Percentiles rank a stretch among this genome's conserved stretches.
phyloP scores from a whole-genome alignment of 1,140 invertebrate genomes.

The Platorchestia sp. region DNA sequence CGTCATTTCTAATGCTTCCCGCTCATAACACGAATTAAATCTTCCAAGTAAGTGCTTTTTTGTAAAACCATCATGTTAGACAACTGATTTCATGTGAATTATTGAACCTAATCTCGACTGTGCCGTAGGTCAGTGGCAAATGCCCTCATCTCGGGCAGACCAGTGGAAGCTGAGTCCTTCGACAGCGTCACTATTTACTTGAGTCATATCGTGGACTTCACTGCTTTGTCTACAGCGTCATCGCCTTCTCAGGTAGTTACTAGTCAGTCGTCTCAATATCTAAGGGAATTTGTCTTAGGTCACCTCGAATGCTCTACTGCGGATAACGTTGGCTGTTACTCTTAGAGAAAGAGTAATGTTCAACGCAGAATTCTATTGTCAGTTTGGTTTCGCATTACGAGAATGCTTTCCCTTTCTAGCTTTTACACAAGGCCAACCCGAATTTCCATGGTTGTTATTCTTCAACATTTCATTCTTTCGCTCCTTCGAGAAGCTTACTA shows the following conservation, averaged over 20 bases:
- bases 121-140: constrained; percentile 84
- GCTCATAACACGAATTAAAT: no score
- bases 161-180: constrained; percentile 90
- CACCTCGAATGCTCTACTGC: no score
- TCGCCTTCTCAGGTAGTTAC: constrained; percentile 83
- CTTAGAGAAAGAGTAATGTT: no score
- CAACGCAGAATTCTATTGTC: no score
- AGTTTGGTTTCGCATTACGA: no score
- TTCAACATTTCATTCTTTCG: not conserved
- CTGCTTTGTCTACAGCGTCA: constrained; percentile 89
- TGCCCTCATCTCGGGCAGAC: constrained; percentile 87
- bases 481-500: not conserved
- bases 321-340: no score
- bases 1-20: no score
- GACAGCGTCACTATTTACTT: constrained; percentile 96
- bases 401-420: no score
- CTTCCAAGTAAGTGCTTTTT: not conserved
- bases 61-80: not conserved
- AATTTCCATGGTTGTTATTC: no score
- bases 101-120: not conserved
- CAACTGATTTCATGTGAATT: not conserved
- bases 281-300: no score
- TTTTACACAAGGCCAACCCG: no score
- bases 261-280: no score
- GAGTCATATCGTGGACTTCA: constrained; percentile 97